phyloP scores from a whole-genome alignment of 2,113 vertebrate species.

The Pagrus major region DNA sequence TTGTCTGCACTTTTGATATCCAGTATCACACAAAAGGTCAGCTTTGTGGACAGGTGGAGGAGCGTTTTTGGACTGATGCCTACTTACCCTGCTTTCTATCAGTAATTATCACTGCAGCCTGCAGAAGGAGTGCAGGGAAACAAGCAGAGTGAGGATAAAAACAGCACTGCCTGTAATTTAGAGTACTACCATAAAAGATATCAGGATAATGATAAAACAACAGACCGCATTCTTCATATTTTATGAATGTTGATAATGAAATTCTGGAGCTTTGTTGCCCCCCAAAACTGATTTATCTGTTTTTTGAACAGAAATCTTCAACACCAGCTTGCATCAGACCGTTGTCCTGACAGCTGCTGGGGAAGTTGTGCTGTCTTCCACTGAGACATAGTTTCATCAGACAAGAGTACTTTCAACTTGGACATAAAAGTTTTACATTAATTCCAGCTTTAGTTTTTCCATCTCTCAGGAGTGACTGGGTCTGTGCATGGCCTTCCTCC shows the following conservation, averaged over 20 bases:
- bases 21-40: conserved; percentile 67
- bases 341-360: conserved; percentile 44
- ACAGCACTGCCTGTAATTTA: conserved; percentile 1
- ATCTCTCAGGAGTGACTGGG: conserved; percentile 6
- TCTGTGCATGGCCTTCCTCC: conserved; percentile 5
- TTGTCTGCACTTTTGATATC: conserved; percentile 63
- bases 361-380: conserved; percentile 34
- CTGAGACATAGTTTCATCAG: conserved; percentile 56
- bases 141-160: conserved; percentile 10
- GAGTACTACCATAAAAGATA: not conserved
- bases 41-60: conserved; percentile 40
- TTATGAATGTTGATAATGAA: conserved; percentile 18
- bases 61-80: conserved; percentile 35
- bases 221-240: not conserved
- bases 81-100: conserved; percentile 15
- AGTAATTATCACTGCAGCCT: conserved; percentile 41
- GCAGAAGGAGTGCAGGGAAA: conserved; percentile 1
- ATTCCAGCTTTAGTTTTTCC: conserved; percentile 27
- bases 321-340: conserved; percentile 57
- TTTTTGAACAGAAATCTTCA: conserved; percentile 38
- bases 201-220: not conserved
- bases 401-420: conserved; percentile 45
- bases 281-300: not conserved
- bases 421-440: conserved; percentile 49
- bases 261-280: not conserved